Evolutionary conservation across 2,797 vertebrate species (phyloP).

Genomic region (Pantherophis alleghaniensis): DNA sequence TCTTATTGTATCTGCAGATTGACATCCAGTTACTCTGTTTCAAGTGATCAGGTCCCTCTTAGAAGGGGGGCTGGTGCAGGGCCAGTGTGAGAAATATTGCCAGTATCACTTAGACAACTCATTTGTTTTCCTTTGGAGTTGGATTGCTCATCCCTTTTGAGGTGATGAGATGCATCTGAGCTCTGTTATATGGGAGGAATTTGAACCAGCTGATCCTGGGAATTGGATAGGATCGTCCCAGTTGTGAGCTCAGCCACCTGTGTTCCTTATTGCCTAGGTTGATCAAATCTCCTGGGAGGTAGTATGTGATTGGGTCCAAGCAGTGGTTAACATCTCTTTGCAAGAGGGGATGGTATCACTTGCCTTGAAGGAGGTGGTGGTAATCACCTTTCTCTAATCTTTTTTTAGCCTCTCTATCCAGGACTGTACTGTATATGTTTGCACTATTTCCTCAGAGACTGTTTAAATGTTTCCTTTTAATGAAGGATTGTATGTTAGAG

Average conservation of each 20-base stretch:
- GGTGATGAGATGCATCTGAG: neutral
- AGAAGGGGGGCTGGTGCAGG: neutral
- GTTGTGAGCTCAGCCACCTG: neutral
- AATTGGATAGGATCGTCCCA: neutral
- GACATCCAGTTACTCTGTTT: neutral
- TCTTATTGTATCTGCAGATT: neutral
- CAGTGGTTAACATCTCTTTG: neutral
- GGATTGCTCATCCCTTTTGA: neutral
- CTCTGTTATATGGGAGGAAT: neutral
- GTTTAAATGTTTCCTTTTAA: constrained; percentile 14
- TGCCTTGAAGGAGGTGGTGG: neutral
- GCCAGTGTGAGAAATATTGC: neutral
- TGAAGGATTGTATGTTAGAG: constrained; percentile 12
- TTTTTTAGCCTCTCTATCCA: neutral
- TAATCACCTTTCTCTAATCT: neutral
- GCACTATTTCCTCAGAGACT: neutral
- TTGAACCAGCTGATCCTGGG: neutral
- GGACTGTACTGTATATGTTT: neutral
- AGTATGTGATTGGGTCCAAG: neutral
- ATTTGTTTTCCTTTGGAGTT: neutral
- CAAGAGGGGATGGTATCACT: neutral
- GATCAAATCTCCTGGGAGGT: neutral
- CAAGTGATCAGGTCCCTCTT: neutral
- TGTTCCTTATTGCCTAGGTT: neutral
- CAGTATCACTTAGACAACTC: neutral